These are phyloP conservation scores for Pelodiscus sinensis DNA, from an alignment of 2,113 vertebrate genomes.

Conservation along the genomic window DNA sequence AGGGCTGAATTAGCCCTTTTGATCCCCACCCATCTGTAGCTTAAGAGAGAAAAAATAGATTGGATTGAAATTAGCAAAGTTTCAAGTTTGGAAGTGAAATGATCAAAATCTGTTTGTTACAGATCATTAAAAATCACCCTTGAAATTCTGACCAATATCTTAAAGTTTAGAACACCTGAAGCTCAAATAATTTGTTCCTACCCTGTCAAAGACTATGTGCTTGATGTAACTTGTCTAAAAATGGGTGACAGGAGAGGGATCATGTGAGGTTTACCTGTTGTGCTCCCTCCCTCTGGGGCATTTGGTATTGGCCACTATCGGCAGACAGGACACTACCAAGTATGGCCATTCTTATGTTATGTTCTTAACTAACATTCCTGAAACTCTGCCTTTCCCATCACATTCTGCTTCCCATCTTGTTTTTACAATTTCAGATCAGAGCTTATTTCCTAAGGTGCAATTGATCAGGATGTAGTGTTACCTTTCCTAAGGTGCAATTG, in stretches of 20 bases:
- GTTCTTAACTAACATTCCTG: background rate
- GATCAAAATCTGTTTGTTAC: background rate
- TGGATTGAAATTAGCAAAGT: background rate
- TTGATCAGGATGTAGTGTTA: background rate
- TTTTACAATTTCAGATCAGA: background rate
- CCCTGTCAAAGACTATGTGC: background rate
- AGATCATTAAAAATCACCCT: background rate
- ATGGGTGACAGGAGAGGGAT: too few relatives aligned
- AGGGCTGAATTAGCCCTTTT: fast-evolving
- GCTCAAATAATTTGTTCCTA: background rate
- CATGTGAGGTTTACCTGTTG: too few relatives aligned
- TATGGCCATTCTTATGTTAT: too few relatives aligned
- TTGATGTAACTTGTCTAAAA: background rate
- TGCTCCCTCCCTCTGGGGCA: too few relatives aligned
- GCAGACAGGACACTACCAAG: too few relatives aligned
- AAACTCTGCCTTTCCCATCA: background rate
- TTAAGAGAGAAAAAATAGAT: background rate
- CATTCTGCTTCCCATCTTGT: background rate
- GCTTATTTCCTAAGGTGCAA: background rate
- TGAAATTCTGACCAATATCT: background rate
- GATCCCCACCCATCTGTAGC: background rate
- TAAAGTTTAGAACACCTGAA: background rate
- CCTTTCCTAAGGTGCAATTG: background rate
- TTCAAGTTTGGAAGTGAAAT: background rate
- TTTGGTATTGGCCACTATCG: too few relatives aligned